A percentile compares a stretch with the other conserved stretches of the same genome.
phyloP scores from a whole-genome alignment of 2,888 invertebrate species.

The Hermaeophaga mercurialis region DNA sequence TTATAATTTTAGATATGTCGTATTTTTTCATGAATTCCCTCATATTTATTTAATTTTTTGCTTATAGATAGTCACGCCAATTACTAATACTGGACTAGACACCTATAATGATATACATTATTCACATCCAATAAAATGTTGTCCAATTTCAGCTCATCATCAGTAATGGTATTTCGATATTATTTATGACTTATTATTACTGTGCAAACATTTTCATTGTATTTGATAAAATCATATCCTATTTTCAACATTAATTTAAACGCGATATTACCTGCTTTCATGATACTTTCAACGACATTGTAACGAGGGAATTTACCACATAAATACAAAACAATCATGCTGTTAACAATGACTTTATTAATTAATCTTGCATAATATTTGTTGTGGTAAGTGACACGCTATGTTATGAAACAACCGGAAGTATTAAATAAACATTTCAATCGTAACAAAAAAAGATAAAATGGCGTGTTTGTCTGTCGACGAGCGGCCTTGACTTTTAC shows the following conservation, averaged over 20 bases:
- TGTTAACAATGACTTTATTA: conserved; percentile 27
- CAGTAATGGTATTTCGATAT: too few relatives aligned
- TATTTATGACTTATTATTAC: conserved; percentile 1
- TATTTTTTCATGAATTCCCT: too few relatives aligned
- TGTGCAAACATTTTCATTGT: not conserved
- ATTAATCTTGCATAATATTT: conserved; percentile 25
- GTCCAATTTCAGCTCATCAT: not conserved
- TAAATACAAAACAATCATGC: conserved; percentile 22
- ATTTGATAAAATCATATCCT: conserved; percentile 10
- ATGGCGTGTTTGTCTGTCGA: not conserved
- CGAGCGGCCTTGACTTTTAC: not conserved
- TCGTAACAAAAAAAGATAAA: conserved; percentile 11
- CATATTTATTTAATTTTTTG: too few relatives aligned
- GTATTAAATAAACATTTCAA: conserved; percentile 11
- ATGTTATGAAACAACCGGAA: conserved; percentile 13
- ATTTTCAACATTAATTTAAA: conserved; percentile 9
- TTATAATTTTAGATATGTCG: too few relatives aligned
- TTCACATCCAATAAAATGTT: too few relatives aligned
- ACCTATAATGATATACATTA: too few relatives aligned
- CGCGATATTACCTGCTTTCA: conserved; percentile 20
- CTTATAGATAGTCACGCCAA: too few relatives aligned
- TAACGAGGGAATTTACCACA: conserved; percentile 21
- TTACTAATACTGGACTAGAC: too few relatives aligned
- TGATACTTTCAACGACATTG: conserved; percentile 22
- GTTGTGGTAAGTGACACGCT: conserved; percentile 22